Conservation (phyloP, 2,888 invertebrate species). For the Emmelina monodactyla region DNA sequence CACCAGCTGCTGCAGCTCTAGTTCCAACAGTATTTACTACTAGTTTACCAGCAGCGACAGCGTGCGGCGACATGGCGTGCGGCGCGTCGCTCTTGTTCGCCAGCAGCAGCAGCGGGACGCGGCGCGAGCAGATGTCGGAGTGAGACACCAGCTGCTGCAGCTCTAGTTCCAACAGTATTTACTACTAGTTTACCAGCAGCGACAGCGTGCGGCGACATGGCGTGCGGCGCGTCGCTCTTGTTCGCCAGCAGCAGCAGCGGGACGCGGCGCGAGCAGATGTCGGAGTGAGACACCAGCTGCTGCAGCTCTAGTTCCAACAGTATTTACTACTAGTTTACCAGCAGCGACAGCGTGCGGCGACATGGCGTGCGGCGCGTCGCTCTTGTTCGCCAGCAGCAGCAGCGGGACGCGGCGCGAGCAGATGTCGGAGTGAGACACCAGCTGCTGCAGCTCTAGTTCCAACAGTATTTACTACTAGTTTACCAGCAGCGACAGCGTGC, state of each 20-base stretch:
- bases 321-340: too few relatives aligned
- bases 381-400: background rate
- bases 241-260: background rate
- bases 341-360: background rate
- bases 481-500: background rate
- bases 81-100: background rate
- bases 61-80: background rate
- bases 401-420: background rate
- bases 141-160: background rate
- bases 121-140: constrained; percentile 62
- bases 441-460: too few relatives aligned
- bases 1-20: constrained; percentile 23
- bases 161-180: too few relatives aligned
- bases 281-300: background rate
- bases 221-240: background rate
- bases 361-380: background rate
- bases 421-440: background rate
- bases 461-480: too few relatives aligned
- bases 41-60: constrained; percentile 71
- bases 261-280: background rate
- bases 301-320: too few relatives aligned
- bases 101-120: constrained; percentile 70
- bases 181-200: too few relatives aligned
- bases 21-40: too few relatives aligned
- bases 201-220: background rate